A percentile compares a stretch with the other conserved stretches of the same genome.
These are phyloP conservation scores for Phoebastria nigripes DNA, from an alignment of 2,797 vertebrate genomes.

Conservation along the genomic window DNA sequence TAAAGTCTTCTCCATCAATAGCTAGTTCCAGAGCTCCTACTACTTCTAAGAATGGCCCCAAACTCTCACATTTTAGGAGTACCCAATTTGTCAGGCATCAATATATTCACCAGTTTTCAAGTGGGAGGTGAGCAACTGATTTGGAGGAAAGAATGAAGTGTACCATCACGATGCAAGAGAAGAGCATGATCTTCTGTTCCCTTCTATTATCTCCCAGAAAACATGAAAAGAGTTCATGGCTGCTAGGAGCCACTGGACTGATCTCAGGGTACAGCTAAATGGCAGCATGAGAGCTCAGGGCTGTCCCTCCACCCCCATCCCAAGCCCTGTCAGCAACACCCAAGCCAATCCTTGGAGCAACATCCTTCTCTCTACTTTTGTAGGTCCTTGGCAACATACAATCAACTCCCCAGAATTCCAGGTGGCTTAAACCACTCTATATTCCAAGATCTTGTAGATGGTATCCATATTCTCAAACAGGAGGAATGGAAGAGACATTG, in stretches of 20 bases:
- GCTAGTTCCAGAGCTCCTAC: not conserved
- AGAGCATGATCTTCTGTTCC: not conserved
- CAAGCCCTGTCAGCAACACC: not conserved
- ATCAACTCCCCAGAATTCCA: not conserved
- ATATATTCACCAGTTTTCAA: not conserved
- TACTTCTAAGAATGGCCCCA: not conserved
- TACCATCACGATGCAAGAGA: not conserved
- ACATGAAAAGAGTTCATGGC: not conserved
- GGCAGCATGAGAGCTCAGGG: not conserved
- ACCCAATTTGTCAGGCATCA: not conserved
- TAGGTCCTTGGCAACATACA: not conserved
- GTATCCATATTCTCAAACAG: not conserved
- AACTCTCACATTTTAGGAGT: not conserved
- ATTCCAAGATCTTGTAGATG: not conserved
- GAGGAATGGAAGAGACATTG: not conserved
- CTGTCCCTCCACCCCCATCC: not conserved
- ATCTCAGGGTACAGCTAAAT: not conserved
- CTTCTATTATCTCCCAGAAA: not conserved
- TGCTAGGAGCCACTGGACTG: not conserved
- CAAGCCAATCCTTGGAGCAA: not conserved
- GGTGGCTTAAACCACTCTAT: not conserved
- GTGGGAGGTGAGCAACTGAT: not conserved
- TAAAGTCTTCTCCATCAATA: not conserved
- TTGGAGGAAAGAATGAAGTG: not conserved
- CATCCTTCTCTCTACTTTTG: not conserved